These are phyloP conservation scores for Phaethornis superciliosus DNA, from an alignment of 2,113 vertebrate genomes.

Conservation along the genomic window DNA sequence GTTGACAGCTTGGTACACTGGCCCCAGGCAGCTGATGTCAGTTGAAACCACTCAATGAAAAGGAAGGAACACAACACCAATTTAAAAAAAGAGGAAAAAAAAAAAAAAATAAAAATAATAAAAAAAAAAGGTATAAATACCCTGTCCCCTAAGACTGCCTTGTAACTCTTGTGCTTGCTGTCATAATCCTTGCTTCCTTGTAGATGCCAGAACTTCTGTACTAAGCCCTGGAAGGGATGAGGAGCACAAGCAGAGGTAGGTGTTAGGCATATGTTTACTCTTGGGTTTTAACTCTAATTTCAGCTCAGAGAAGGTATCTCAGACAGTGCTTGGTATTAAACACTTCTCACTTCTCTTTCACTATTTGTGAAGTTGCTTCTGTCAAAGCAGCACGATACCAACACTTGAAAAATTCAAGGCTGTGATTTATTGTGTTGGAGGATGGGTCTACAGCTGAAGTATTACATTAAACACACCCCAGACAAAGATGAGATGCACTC, in stretches of 20 bases:
- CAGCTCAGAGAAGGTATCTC: not conserved
- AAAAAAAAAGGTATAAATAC: not conserved
- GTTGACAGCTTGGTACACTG: conserved; percentile 34
- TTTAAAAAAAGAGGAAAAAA: not conserved
- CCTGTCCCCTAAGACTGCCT: not conserved
- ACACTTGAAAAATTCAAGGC: not conserved
- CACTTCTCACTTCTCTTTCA: not conserved
- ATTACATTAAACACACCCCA: not conserved
- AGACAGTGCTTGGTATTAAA: not conserved
- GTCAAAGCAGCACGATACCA: not conserved
- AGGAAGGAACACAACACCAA: not conserved
- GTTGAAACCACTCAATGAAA: conserved; percentile 30
- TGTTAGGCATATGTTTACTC: not conserved
- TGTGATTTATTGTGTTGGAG: not conserved
- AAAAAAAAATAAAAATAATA: too few relatives aligned
- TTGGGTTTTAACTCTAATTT: not conserved
- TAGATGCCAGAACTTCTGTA: not conserved
- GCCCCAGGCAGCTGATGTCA: conserved; percentile 32
- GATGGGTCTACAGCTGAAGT: not conserved
- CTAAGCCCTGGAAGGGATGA: not conserved
- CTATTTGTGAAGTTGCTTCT: not conserved
- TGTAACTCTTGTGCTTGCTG: not conserved
- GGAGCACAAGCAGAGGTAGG: not conserved
- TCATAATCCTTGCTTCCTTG: not conserved
- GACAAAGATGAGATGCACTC: not conserved